Conservation (phyloP, 2,113 vertebrate genomes). For the Passerina amoena region DNA sequence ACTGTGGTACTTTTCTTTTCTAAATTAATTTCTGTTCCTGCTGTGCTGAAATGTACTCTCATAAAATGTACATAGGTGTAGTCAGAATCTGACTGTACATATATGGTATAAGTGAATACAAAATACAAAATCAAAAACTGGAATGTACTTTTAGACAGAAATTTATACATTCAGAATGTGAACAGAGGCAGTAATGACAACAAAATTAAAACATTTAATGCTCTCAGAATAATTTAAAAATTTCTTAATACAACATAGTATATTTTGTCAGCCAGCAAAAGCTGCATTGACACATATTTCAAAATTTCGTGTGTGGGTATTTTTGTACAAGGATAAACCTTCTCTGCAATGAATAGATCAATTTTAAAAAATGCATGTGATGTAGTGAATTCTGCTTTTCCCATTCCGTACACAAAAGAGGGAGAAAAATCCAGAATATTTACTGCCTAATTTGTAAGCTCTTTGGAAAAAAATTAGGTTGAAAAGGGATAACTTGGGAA, state of each 20-base stretch:
- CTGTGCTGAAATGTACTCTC: background rate
- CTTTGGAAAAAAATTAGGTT: background rate
- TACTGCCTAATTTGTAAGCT: background rate
- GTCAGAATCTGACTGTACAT: background rate
- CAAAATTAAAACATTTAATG: background rate
- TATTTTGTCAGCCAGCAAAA: background rate
- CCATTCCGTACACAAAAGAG: background rate
- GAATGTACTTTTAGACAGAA: background rate
- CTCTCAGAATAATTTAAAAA: background rate
- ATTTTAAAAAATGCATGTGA: background rate
- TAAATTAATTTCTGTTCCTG: background rate
- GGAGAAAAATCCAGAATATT: background rate
- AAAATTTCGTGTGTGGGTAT: background rate
- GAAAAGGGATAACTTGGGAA: background rate
- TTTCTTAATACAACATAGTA: accelerated
- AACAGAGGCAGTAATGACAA: background rate
- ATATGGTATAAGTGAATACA: background rate
- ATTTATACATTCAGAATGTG: background rate
- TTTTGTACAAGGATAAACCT: background rate
- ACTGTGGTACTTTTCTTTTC: background rate
- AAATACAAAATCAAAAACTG: background rate
- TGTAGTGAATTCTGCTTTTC: background rate
- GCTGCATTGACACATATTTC: background rate
- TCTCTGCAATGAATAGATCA: background rate
- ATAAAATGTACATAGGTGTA: background rate